Percentiles rank a stretch among this genome's conserved stretches.
Conservation (phyloP, 2,797 vertebrate species). For the Pseudocheirus occidentalis region DNA sequence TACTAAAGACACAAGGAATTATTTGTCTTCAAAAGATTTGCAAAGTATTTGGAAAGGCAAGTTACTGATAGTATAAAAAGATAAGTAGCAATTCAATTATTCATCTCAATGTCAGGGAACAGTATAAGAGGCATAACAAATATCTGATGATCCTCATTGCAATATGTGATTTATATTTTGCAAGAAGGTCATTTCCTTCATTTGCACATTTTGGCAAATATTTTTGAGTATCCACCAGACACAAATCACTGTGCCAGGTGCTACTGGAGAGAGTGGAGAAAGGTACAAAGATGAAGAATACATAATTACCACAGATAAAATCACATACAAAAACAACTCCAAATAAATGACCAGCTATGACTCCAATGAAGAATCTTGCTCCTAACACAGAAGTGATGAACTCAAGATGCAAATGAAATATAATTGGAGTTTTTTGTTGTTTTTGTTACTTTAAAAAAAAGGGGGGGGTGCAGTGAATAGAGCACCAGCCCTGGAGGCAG, state of each 20-base stretch:
- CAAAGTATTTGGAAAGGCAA: background rate
- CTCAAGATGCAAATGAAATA: background rate
- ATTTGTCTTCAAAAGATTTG: background rate
- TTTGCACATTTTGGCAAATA: background rate
- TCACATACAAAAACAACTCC: background rate
- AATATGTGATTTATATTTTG: background rate
- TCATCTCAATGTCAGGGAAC: background rate
- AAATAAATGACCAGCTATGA: background rate
- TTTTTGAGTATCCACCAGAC: constrained; percentile 10
- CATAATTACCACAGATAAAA: background rate
- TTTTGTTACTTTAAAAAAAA: too few species aligned
- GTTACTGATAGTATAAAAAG: background rate
- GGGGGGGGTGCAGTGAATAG: too few species aligned
- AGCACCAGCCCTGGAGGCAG: too few species aligned
- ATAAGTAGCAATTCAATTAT: constrained; percentile 3
- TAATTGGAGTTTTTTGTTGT: background rate
- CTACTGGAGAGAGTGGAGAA: background rate
- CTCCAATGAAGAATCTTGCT: background rate
- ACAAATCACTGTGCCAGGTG: background rate
- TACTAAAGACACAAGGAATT: constrained; percentile 3
- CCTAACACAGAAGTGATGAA: background rate
- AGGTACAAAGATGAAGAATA: constrained; percentile 8
- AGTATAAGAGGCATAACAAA: background rate
- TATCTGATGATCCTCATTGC: background rate
- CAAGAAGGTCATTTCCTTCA: background rate